Conservation (phyloP, 2,888 invertebrate genomes). For the Leucophora obtusa region DNA sequence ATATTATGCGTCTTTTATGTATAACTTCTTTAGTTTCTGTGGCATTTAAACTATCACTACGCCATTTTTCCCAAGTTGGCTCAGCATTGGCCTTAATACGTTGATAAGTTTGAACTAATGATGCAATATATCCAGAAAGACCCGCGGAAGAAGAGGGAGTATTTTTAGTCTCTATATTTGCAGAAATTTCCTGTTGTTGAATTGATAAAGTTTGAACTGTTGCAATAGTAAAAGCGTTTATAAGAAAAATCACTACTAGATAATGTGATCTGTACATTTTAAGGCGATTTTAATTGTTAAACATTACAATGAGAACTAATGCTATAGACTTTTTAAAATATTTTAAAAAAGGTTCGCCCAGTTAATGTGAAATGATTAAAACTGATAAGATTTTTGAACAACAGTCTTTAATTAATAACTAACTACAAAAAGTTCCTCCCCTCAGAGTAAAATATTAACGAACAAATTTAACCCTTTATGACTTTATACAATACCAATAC, state of each 20-base stretch:
- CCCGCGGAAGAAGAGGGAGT: not conserved
- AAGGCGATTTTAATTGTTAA: not conserved
- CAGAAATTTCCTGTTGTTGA: not conserved
- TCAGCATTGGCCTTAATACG: not conserved
- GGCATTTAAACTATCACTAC: conserved; percentile 5
- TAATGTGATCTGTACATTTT: not conserved
- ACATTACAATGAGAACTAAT: not conserved
- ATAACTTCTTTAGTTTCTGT: conserved; percentile 19
- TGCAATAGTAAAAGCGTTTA: not conserved
- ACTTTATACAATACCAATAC: conserved; percentile 1
- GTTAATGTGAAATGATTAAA: too few species aligned
- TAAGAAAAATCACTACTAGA: not conserved
- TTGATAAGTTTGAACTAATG: conserved; percentile 25
- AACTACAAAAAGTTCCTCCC: not conserved
- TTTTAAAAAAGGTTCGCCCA: too few species aligned
- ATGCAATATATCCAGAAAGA: conserved; percentile 7
- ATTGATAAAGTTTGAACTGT: not conserved
- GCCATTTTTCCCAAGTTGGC: conserved; percentile 8
- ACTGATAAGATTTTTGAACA: not conserved
- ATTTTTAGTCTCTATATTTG: not conserved
- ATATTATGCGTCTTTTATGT: conserved; percentile 30
- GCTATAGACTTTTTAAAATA: too few species aligned
- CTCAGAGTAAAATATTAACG: not conserved
- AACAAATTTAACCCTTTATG: conserved; percentile 25
- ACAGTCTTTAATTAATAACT: conserved; percentile 1